phyloP scores from a whole-genome alignment of 2,888 invertebrate species.

The Hypselothyrea guttata region DNA sequence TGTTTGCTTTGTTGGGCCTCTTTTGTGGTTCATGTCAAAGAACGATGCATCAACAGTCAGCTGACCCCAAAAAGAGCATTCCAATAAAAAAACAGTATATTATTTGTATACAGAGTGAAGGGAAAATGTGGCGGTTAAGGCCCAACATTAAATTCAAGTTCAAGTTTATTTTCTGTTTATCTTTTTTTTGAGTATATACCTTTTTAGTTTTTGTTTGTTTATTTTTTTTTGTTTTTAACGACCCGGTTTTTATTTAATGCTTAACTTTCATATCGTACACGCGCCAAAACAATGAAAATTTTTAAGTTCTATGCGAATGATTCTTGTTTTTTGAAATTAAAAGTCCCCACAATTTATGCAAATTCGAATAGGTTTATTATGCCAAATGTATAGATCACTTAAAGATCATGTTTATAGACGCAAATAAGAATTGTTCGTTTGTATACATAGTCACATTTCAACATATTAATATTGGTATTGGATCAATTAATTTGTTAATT shows the following conservation, averaged over 20 bases:
- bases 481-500: constrained; percentile 13
- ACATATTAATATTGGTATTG: neutral
- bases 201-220: constrained; percentile 3
- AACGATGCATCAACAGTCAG: constrained; percentile 41
- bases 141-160: constrained; percentile 61
- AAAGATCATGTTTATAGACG: no score
- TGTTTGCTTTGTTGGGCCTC: constrained; percentile 33
- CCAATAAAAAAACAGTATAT: constrained; percentile 17
- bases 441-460: neutral
- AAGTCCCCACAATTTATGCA: constrained; percentile 13
- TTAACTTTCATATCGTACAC: constrained; percentile 32
- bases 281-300: constrained; percentile 5
- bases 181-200: constrained; percentile 2
- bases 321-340: constrained; percentile 14
- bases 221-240: constrained; percentile 1
- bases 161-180: constrained; percentile 58
- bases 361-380: constrained; percentile 21
- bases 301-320: neutral
- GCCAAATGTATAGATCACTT: constrained; percentile 2
- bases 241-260: neutral
- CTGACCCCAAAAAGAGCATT: constrained; percentile 43
- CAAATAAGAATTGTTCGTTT: constrained; percentile 10
- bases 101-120: constrained; percentile 48
- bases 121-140: constrained; percentile 50
- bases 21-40: constrained; percentile 40